A percentile compares a stretch with the other conserved stretches of the same genome.
Evolutionary conservation across 2,888 invertebrate species (phyloP).

Genomic region (Fissipunctia ypsillon): DNA sequence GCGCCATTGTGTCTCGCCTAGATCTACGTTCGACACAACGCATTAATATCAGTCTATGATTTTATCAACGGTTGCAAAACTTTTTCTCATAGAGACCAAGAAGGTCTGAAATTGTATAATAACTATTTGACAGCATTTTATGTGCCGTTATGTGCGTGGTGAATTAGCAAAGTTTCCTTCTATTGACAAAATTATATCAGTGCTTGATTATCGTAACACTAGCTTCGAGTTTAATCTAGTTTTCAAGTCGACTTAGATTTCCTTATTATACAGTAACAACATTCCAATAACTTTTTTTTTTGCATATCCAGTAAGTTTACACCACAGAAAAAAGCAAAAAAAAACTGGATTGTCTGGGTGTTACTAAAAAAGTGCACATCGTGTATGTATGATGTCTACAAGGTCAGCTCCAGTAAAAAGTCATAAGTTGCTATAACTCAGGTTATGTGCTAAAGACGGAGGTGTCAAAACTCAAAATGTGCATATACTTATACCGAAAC

Average conservation of each 20-base stretch:
- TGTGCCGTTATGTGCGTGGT: too few relatives aligned
- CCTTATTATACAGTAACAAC: neutral
- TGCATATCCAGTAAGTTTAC: neutral
- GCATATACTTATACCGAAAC: neutral
- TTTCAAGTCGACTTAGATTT: neutral
- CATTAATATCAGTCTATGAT: neutral
- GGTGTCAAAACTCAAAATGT: neutral
- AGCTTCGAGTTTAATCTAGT: neutral
- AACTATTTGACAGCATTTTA: neutral
- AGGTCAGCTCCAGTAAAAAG: conserved; percentile 27
- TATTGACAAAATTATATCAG: neutral
- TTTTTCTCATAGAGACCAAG: neutral
- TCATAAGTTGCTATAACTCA: conserved; percentile 5
- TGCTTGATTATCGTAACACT: neutral
- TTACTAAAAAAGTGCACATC: conserved; percentile 13
- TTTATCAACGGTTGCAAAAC: too few relatives aligned
- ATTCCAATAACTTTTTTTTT: conserved; percentile 12
- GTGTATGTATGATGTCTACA: conserved; percentile 9
- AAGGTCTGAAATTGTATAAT: neutral
- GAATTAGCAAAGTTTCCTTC: neutral
- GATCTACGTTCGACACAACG: neutral
- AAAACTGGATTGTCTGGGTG: neutral
- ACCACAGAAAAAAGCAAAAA: neutral
- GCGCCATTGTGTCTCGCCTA: neutral
- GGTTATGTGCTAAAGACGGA: neutral